phyloP scores from a whole-genome alignment of 2,113 vertebrate genomes.

The Phalacrocorax carbo region DNA sequence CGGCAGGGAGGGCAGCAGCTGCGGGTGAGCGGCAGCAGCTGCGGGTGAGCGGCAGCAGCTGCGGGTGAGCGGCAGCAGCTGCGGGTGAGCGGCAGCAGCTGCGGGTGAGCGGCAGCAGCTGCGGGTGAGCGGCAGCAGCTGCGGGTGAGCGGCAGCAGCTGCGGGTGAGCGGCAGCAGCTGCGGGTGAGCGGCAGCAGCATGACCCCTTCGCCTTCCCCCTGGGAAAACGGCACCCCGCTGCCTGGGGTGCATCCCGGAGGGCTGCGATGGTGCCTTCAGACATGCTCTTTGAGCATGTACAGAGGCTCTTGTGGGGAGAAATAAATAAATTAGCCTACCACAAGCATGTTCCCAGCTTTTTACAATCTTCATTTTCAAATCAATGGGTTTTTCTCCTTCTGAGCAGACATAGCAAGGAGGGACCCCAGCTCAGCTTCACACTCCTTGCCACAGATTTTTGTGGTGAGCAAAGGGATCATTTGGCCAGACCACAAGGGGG shows the following conservation, averaged over 20 bases:
- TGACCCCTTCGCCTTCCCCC: too few species aligned
- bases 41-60: too few species aligned
- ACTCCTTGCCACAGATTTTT: not conserved
- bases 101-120: not conserved
- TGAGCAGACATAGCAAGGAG: rapidly evolving
- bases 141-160: not conserved
- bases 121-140: too few species aligned
- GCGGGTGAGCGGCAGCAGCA: rapidly evolving
- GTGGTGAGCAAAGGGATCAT: not conserved
- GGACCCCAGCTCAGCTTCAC: not conserved
- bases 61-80: not conserved
- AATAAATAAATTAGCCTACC: not conserved
- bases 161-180: not conserved
- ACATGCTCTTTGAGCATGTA: rapidly evolving
- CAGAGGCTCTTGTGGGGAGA: not conserved
- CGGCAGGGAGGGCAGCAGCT: rapidly evolving
- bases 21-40: not conserved
- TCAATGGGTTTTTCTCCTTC: not conserved
- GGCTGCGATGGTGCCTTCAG: not conserved
- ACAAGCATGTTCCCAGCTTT: not conserved
- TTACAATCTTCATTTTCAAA: not conserved
- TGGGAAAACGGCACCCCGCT: not conserved
- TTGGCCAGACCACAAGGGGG: not conserved
- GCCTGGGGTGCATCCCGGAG: not conserved
- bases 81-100: not conserved